phyloP scores from a whole-genome alignment of 2,113 vertebrate species.

The Progne subis region DNA sequence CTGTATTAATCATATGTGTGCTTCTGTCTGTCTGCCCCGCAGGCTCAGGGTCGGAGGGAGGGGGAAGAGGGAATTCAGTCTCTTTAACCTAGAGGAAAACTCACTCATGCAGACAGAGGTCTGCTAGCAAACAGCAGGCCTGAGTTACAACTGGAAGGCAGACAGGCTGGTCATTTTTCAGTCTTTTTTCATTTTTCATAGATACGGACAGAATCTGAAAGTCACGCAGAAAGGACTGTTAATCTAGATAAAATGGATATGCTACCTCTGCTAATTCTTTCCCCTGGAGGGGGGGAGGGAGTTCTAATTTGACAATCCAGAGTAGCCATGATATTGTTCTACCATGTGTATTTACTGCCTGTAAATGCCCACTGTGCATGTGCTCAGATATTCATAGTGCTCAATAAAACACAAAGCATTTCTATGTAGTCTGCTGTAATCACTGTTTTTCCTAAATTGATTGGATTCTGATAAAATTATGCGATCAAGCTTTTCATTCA shows the following conservation, averaged over 20 bases:
- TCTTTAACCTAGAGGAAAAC: constrained; percentile 71
- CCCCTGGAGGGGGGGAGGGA: background rate
- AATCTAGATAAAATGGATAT: constrained; percentile 19
- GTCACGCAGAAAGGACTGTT: constrained; percentile 12
- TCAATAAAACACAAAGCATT: background rate
- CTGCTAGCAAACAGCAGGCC: constrained; percentile 52
- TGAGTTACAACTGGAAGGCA: constrained; percentile 7
- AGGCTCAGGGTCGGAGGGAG: constrained; percentile 65
- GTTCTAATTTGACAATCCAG: constrained; percentile 14
- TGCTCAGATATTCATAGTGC: background rate
- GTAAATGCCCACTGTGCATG: background rate
- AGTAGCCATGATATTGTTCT: background rate
- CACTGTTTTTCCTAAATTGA: background rate
- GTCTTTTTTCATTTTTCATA: constrained; percentile 15
- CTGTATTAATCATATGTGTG: constrained; percentile 77
- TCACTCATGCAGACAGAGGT: constrained; percentile 69
- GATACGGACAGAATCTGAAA: constrained; percentile 7
- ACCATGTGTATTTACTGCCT: background rate
- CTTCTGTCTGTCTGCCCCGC: constrained; percentile 76
- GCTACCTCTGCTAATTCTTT: constrained; percentile 19
- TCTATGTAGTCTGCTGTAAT: background rate
- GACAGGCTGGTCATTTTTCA: constrained; percentile 41
- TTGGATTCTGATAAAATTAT: background rate
- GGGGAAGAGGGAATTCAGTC: constrained; percentile 55
- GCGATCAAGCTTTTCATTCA: constrained; percentile 8